These are phyloP conservation scores for Eledone cirrhosa DNA, from an alignment of 2,888 invertebrate genomes.

Conservation along the genomic window DNA sequence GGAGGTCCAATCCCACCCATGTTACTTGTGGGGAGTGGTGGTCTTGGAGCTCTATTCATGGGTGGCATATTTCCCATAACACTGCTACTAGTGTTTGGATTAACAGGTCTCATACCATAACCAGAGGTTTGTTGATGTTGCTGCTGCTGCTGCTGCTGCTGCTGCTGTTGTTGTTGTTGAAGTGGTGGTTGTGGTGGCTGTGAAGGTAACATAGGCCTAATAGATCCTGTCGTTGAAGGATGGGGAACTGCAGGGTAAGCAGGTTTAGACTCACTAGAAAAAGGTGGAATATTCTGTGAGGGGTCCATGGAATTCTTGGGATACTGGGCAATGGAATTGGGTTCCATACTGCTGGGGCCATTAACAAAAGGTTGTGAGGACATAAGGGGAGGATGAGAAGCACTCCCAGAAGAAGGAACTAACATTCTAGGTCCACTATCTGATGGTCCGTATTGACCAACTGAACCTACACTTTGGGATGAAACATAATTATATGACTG, in stretches of 20 bases:
- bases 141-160: constrained; percentile 35
- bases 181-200: constrained; percentile 35
- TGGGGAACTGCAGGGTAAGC: background rate
- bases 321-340: background rate
- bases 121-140: constrained; percentile 28
- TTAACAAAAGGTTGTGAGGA: constrained; percentile 10
- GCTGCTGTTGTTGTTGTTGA: constrained; percentile 41
- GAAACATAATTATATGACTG: background rate
- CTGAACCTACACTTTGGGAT: background rate
- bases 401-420: background rate
- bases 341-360: constrained; percentile 19
- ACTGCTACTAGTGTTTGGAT: background rate
- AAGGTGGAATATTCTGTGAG: background rate
- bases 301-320: background rate
- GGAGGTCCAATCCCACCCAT: constrained; percentile 23
- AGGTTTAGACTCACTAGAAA: no score
- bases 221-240: background rate
- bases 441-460: constrained; percentile 4
- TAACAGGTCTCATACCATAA: background rate
- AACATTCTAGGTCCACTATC: background rate
- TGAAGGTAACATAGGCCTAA: background rate
- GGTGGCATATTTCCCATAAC: background rate
- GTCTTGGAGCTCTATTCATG: constrained; percentile 24
- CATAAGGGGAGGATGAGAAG: background rate
- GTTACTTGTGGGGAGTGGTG: background rate